Conservation (phyloP, 2,888 invertebrate genomes). For the Anaspis maculata region DNA sequence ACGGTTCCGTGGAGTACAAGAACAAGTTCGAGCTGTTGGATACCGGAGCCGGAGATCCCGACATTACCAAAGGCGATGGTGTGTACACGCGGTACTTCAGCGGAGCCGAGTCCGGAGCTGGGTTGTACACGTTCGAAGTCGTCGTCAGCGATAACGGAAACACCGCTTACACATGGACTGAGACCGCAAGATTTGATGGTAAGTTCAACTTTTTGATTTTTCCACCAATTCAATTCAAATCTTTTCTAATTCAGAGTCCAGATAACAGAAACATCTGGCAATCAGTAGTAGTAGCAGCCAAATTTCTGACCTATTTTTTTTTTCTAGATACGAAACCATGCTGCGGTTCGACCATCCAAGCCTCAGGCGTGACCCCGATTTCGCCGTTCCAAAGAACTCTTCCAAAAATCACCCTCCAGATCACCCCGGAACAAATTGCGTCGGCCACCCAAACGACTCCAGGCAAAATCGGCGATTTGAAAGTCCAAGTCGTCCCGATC, state of each 20-base stretch:
- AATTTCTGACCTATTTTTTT: too few relatives aligned
- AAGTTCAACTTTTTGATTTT: conserved; percentile 19
- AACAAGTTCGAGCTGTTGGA: conserved; percentile 47
- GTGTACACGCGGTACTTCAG: conserved; percentile 55
- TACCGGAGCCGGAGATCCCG: conserved; percentile 56
- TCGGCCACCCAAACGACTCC: conserved; percentile 35
- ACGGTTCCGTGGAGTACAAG: conserved; percentile 34
- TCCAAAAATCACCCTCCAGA: conserved; percentile 42
- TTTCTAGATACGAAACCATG: conserved; percentile 33
- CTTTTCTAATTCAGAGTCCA: too few relatives aligned
- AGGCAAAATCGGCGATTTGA: conserved; percentile 49
- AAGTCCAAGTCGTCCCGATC: conserved; percentile 41
- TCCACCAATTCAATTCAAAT: too few relatives aligned
- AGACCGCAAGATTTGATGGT: conserved; percentile 30
- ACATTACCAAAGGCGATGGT: conserved; percentile 55
- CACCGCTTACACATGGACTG: conserved; percentile 46
- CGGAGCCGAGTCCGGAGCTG: conserved; percentile 42
- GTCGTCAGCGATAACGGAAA: conserved; percentile 47
- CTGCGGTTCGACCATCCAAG: conserved; percentile 47
- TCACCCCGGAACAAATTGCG: conserved; percentile 38
- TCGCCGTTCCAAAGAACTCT: conserved; percentile 47
- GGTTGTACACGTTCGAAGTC: conserved; percentile 46
- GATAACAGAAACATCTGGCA: too few relatives aligned
- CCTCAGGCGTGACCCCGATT: conserved; percentile 42
- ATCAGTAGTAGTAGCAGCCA: too few relatives aligned